These are phyloP conservation scores for Rhinoderma darwinii DNA, from an alignment of 2,113 vertebrate genomes.

Conservation along the genomic window DNA sequence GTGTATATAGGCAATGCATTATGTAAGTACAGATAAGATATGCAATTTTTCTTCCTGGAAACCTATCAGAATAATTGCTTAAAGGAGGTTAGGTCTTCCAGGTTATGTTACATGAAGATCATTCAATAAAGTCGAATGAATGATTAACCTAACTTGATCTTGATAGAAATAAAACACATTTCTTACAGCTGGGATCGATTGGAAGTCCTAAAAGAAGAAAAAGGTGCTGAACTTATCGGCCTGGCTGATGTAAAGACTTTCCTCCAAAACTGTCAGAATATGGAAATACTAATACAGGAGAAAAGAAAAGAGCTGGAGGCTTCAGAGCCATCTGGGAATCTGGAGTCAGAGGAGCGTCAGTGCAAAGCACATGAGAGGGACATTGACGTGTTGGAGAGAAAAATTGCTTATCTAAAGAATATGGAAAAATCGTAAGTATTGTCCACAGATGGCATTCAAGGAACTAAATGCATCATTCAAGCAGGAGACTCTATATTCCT, in stretches of 20 bases:
- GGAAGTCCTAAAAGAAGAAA: slow-evolving; percentile 83
- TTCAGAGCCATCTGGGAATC: slow-evolving; percentile 68
- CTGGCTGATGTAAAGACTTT: slow-evolving; percentile 75
- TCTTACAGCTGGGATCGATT: slow-evolving; percentile 81
- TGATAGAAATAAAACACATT: not conserved
- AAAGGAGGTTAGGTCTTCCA: no score
- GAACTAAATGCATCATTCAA: no score
- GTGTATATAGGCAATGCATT: no score
- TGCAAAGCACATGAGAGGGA: slow-evolving; percentile 74
- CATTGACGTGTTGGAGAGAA: slow-evolving; percentile 77
- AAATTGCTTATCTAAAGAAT: slow-evolving; percentile 78
- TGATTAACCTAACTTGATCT: no score
- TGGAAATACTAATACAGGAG: slow-evolving; percentile 73
- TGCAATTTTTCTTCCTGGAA: no score
- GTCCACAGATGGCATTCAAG: not conserved
- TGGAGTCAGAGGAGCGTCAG: slow-evolving; percentile 67
- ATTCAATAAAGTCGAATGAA: no score
- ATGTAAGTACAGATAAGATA: no score
- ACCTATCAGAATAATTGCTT: no score
- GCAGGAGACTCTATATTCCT: no score
- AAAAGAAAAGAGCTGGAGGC: slow-evolving; percentile 68
- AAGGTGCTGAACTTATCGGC: slow-evolving; percentile 76
- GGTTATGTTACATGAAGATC: no score
- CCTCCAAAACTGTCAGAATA: slow-evolving; percentile 79
- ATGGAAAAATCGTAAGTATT: slow-evolving; percentile 78